Percentiles rank a stretch among this genome's conserved stretches.
Conservation (phyloP, 2,797 vertebrate species). For the Acanthurus lineatus region DNA sequence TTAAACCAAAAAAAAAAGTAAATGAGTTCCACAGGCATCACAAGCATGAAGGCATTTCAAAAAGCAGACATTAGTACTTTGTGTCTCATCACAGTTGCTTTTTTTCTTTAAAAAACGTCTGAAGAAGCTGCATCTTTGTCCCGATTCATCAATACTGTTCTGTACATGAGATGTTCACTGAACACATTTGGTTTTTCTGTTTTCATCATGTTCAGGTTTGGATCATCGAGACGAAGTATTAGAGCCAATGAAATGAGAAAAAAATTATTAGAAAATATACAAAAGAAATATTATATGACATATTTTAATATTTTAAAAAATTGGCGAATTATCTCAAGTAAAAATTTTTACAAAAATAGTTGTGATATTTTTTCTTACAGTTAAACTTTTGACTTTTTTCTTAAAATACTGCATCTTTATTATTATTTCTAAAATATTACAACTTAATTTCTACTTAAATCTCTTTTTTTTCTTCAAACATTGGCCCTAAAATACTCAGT, state of each 20-base stretch:
- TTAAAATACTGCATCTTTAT: neutral
- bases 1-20: constrained; percentile 24
- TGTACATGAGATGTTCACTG: neutral
- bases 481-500: neutral
- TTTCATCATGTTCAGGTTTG: neutral
- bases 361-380: too few relatives aligned
- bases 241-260: too few relatives aligned
- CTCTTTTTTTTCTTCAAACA: neutral
- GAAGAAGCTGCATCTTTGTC: constrained; percentile 17
- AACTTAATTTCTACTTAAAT: too few relatives aligned
- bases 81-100: constrained; percentile 29
- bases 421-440: neutral
- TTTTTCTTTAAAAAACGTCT: too few relatives aligned
- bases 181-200: neutral
- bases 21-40: constrained; percentile 28
- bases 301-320: too few relatives aligned
- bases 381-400: neutral
- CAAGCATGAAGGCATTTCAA: constrained; percentile 44
- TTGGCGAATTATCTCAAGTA: too few relatives aligned
- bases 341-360: too few relatives aligned
- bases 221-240: rapidly evolving
- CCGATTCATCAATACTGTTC: constrained; percentile 11
- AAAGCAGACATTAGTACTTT: constrained; percentile 64
- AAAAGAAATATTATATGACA: too few relatives aligned
- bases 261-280: too few relatives aligned